phyloP scores from a whole-genome alignment of 2,113 vertebrate species.

The Tretioscincus oriximinensis region DNA sequence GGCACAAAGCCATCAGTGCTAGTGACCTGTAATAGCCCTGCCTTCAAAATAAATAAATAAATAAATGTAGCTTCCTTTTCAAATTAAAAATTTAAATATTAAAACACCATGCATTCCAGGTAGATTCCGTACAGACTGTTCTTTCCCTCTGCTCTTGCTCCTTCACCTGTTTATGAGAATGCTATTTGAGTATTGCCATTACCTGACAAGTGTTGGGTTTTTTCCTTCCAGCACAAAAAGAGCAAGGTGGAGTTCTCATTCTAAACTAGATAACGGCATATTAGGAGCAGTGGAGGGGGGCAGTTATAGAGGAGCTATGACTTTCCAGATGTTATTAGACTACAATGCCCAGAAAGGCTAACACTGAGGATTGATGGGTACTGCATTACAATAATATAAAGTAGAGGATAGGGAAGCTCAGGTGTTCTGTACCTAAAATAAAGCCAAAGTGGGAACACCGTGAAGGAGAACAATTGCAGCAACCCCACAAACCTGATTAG shows the following conservation, averaged over 20 bases:
- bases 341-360: background rate
- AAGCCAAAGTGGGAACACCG: background rate
- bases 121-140: background rate
- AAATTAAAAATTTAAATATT: background rate
- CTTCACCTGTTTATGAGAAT: background rate
- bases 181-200: background rate
- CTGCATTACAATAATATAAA: background rate
- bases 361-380: background rate
- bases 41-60: no score
- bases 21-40: no score
- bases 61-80: no score
- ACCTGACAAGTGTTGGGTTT: background rate
- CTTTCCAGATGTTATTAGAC: background rate
- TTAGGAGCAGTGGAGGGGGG: background rate
- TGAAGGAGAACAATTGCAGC: background rate
- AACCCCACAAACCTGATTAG: background rate
- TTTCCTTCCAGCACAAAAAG: background rate
- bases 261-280: background rate
- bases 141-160: background rate
- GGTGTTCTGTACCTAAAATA: background rate
- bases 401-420: background rate
- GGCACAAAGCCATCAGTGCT: no score
- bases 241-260: background rate
- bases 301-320: background rate
- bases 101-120: background rate